Evolutionary conservation across 2,888 invertebrate genomes (phyloP).

Genomic region (Alcis repandata): DNA sequence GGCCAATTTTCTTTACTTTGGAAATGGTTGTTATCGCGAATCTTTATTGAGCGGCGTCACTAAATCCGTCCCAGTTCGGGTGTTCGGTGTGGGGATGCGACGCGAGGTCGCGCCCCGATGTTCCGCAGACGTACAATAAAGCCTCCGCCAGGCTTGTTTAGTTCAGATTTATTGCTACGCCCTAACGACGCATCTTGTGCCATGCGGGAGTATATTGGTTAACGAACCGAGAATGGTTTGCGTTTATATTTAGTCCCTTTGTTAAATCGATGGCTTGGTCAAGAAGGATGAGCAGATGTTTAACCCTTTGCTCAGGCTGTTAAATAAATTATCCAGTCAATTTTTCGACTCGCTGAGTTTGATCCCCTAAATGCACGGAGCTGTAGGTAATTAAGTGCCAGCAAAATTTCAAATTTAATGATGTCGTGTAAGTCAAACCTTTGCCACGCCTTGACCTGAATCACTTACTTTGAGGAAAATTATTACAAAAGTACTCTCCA

Average conservation of each 20-base stretch:
- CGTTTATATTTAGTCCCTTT: conserved; percentile 43
- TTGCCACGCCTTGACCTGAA: conserved; percentile 1
- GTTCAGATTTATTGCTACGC: conserved; percentile 37
- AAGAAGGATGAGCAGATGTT: conserved; percentile 18
- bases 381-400: background rate
- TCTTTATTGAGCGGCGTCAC: background rate
- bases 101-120: conserved; percentile 13
- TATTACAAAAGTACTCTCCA: background rate
- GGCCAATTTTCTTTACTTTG: background rate
- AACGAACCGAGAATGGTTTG: conserved; percentile 39
- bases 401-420: background rate
- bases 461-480: conserved; percentile 14
- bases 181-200: conserved; percentile 32
- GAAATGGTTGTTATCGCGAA: background rate
- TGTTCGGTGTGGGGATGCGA: conserved; percentile 13
- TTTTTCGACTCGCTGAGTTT: background rate
- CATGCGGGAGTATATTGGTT: conserved; percentile 29
- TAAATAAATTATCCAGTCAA: background rate
- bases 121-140: conserved; percentile 20
- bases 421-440: background rate
- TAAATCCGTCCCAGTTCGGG: conserved; percentile 8
- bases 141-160: conserved; percentile 26
- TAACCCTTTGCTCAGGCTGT: conserved; percentile 10
- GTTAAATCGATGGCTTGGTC: conserved; percentile 40
- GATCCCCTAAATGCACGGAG: background rate